Conservation (phyloP, 2,797 vertebrate genomes). For the Champsocephalus esox region DNA sequence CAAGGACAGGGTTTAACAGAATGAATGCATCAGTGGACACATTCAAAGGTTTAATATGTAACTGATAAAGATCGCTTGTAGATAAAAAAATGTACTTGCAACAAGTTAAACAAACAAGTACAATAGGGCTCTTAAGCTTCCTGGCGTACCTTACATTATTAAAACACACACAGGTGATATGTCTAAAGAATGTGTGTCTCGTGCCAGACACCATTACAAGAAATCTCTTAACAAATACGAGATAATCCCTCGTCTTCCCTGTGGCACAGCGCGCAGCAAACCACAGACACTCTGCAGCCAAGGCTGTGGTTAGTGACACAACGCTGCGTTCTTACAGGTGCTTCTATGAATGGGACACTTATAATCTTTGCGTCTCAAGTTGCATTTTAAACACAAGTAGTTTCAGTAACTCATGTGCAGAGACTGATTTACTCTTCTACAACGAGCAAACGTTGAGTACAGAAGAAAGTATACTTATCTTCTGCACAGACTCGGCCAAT, state of each 20-base stretch:
- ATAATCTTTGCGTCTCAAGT: not conserved
- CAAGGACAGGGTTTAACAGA: not conserved
- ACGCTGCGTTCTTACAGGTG: conserved; percentile 3
- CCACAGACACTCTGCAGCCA: conserved; percentile 24
- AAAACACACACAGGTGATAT: conserved; percentile 3
- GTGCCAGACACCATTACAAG: conserved; percentile 27
- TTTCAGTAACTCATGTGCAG: not conserved
- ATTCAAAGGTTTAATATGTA: too few relatives aligned
- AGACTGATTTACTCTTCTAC: not conserved
- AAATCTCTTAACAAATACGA: conserved; percentile 34
- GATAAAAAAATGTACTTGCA: too few relatives aligned
- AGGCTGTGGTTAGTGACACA: conserved; percentile 14
- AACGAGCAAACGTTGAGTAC: too few relatives aligned
- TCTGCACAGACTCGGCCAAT: too few relatives aligned
- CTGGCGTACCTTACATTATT: not conserved
- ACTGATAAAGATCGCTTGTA: too few relatives aligned
- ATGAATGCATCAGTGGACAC: not conserved
- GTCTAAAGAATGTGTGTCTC: conserved; percentile 27
- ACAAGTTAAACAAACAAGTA: not conserved
- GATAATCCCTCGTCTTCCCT: conserved; percentile 14
- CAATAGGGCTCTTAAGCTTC: not conserved
- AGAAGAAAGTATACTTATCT: too few relatives aligned
- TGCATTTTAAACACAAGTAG: not conserved
- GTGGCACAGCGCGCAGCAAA: not conserved
- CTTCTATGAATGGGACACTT: not conserved